Base-by-base conservation (phyloP, 2,888 invertebrate genomes). In the Smittia aterrima region DNA sequence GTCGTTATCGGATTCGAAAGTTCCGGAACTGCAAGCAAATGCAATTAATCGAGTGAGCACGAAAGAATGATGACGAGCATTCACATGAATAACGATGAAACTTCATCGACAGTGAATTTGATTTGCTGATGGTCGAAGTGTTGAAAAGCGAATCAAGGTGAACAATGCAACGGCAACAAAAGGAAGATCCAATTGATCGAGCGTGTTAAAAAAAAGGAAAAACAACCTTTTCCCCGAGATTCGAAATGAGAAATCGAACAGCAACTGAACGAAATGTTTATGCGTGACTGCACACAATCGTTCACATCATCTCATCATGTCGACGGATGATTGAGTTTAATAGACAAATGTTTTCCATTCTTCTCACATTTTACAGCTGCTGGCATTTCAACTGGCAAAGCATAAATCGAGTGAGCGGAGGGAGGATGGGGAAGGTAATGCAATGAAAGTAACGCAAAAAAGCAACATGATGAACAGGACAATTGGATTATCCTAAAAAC, bases 251-350 rank as follows among this genome's bases (percentile, higher is more conserved):
- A 58, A 58, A 58, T 58, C 58, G 38, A 32, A 24, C 7, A 62
- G 22, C 18, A 66, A 27, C 25, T 1, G 13, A 16, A 32, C 22
- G 27, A 67, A 66, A 40, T 18, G 20, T 67, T 67, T 40, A 24
- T 70, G 68, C 53, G 53, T 70, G 68, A 70, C 68, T 53, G 47
- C 41, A 70, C 22, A 20, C 25, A 70, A 70, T 53, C 20, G 68
- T 22, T 40, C 68, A 67, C 41, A 67, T 40, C 67, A 70, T 47
- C 27, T 20, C 64, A 64, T 64, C 68, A 70, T 70, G 24, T 25
- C 68, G 22, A 70, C 25, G 53, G 68, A 70, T 70, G 53, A 70
- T 70, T 70, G 68, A 70, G 68, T 70, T 70, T 70, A 67, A 67
- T 41, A 20, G 67, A 27, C 67, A 20, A 67, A 41, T 41, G 47